Evolutionary conservation across 2,888 invertebrate genomes (phyloP).

Genomic region (Gonocerus acuteangulatus): DNA sequence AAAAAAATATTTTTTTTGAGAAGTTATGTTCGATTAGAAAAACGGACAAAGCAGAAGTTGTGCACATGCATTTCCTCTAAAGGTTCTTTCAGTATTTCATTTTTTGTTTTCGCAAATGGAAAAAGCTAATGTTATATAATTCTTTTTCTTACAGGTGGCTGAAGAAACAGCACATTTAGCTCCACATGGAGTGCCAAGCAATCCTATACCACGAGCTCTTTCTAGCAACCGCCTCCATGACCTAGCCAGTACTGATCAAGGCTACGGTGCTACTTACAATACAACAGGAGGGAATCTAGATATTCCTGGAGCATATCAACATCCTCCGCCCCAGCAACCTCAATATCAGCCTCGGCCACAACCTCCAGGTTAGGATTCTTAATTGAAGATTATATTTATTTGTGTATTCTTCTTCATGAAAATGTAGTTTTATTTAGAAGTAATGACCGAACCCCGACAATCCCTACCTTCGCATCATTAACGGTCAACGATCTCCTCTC

Average conservation of each 20-base stretch:
- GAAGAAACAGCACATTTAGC: constrained; percentile 79
- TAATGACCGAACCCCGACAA: too few relatives aligned
- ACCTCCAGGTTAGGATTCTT: background rate
- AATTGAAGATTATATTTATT: background rate
- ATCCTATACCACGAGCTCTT: constrained; percentile 78
- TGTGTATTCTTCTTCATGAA: background rate
- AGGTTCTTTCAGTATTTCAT: too few relatives aligned
- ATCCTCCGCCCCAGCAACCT: constrained; percentile 19
- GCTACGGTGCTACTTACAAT: constrained; percentile 70
- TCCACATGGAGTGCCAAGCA: constrained; percentile 90
- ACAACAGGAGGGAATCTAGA: constrained; percentile 59
- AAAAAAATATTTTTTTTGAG: too few relatives aligned
- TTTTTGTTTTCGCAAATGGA: too few relatives aligned
- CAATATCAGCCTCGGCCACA: constrained; percentile 15
- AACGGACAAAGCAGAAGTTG: too few relatives aligned
- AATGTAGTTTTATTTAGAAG: background rate
- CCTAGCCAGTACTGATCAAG: constrained; percentile 58
- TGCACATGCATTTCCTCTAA: too few relatives aligned
- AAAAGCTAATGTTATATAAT: too few relatives aligned
- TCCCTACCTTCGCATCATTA: too few relatives aligned
- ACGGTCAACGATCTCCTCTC: too few relatives aligned
- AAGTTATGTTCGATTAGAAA: too few relatives aligned
- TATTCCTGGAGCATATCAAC: constrained; percentile 49
- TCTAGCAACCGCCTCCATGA: constrained; percentile 75
- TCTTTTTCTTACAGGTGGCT: constrained; percentile 45